phyloP scores from a whole-genome alignment of 2,888 invertebrate species.

The Artemia sinica region DNA sequence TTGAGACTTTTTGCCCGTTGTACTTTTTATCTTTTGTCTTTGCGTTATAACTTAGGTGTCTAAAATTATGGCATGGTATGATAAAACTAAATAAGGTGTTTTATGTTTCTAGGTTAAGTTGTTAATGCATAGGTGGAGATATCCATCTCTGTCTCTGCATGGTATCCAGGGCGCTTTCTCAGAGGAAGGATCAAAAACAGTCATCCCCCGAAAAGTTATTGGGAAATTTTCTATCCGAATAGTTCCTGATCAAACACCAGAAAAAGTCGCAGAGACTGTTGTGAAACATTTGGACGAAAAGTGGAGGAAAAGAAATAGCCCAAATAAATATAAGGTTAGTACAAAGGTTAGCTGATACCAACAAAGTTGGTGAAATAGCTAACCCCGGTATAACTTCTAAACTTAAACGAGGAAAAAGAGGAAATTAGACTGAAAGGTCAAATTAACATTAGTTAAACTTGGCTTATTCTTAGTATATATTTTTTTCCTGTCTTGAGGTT shows the following conservation, averaged over 20 bases:
- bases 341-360: too few species aligned
- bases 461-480: too few species aligned
- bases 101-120: conserved; percentile 42
- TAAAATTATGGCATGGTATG: too few species aligned
- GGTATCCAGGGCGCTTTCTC: conserved; percentile 89
- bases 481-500: too few species aligned
- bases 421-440: too few species aligned
- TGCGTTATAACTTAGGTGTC: too few species aligned
- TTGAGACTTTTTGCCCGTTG: too few species aligned
- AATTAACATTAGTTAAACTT: too few species aligned
- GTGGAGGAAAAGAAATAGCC: conserved; percentile 62
- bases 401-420: too few species aligned
- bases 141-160: conserved; percentile 79
- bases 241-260: conserved; percentile 83
- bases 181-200: conserved; percentile 83
- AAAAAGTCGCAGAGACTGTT: conserved; percentile 61
- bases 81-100: not conserved
- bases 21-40: too few species aligned
- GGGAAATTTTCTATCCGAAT: conserved; percentile 94
- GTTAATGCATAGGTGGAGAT: conserved; percentile 88
- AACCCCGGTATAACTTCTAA: too few species aligned
- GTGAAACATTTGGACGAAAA: conserved; percentile 51
- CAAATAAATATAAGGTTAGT: conserved; percentile 56
- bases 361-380: too few species aligned
- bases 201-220: conserved; percentile 76